Conservation (phyloP, 1,140 invertebrate species). For the Aricia agestis region DNA sequence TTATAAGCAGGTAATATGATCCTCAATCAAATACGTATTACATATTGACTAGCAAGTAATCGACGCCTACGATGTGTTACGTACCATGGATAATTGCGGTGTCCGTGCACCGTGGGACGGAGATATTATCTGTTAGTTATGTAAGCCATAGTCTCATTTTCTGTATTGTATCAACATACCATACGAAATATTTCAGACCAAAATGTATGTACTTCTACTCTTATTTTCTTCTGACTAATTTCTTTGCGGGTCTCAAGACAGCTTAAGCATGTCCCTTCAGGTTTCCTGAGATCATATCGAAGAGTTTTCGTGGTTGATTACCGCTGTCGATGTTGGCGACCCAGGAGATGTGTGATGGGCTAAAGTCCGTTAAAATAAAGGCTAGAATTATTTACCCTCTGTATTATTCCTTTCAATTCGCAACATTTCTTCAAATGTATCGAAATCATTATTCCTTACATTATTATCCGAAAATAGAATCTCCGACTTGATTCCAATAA, state of each 20-base stretch:
- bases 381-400: no score
- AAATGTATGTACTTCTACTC: no score
- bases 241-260: no score
- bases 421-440: not conserved
- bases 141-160: not conserved
- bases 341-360: no score
- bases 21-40: constrained; percentile 9
- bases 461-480: not conserved
- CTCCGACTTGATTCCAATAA: not conserved
- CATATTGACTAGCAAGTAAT: not conserved
- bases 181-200: no score
- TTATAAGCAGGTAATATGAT: constrained; percentile 2
- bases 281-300: no score
- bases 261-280: no score
- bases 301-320: no score
- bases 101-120: not conserved
- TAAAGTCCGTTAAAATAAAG: no score
- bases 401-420: not conserved
- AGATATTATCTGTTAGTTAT: constrained; percentile 3
- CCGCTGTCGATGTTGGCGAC: no score
- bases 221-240: no score
- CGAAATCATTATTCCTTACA: not conserved
- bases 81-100: not conserved
- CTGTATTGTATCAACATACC: not conserved
- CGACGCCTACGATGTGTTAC: not conserved